Percentiles rank a stretch among this genome's conserved stretches.
Evolutionary conservation across 2,113 vertebrate genomes (phyloP).

Genomic region (Hippopotamus amphibius): DNA sequence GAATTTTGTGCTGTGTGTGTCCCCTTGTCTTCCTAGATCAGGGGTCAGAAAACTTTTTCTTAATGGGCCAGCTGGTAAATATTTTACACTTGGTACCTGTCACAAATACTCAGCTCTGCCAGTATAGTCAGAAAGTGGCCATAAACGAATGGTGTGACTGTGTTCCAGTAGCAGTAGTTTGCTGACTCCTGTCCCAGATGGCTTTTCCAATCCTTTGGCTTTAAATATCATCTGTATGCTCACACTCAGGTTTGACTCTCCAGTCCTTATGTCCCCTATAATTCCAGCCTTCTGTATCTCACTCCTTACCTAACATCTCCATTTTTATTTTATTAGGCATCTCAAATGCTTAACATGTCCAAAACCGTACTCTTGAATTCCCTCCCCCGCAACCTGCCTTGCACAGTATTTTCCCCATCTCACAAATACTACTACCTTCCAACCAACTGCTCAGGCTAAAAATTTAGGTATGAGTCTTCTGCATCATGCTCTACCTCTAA

Average conservation of each 20-base stretch:
- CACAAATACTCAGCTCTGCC: neutral
- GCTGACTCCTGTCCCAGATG: neutral
- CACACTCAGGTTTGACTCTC: neutral
- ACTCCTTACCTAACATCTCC: neutral
- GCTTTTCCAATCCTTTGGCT: neutral
- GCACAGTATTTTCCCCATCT: neutral
- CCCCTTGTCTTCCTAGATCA: neutral
- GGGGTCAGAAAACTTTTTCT: neutral
- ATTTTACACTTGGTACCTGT: neutral
- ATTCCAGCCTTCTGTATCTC: neutral
- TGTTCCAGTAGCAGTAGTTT: neutral
- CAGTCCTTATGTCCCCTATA: neutral
- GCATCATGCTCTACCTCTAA: neutral
- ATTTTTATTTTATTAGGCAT: neutral
- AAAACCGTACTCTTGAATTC: neutral
- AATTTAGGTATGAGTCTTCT: neutral
- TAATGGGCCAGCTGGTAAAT: neutral
- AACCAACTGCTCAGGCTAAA: neutral
- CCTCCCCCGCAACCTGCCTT: neutral
- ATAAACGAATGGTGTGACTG: neutral
- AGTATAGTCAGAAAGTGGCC: neutral
- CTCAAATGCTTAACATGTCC: neutral
- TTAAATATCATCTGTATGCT: neutral
- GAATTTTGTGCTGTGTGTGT: neutral
- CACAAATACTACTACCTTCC: neutral